Base-by-base conservation (phyloP, 37 sponge, comb jelly and placozoan species). In the Cladorhizidae sp. region DNA sequence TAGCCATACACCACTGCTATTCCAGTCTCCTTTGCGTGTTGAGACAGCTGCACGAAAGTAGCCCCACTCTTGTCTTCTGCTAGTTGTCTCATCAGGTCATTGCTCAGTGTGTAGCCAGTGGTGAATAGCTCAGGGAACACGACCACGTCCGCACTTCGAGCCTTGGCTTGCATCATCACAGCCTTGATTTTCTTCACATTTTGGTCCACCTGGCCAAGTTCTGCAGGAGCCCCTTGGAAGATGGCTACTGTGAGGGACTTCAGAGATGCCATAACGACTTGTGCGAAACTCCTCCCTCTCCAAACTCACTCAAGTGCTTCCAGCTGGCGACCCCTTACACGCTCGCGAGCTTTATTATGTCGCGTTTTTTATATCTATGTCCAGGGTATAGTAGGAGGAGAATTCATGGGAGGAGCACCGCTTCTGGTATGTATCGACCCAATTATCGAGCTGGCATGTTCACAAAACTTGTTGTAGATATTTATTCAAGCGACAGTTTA, bases 121-220 rank as follows among this genome's bases (percentile, higher is more conserved):
- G 51, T 36, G 71, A 83, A 89, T 49, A 83, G 67, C 42, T 89
- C 89, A 50, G 89, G 89, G 65, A 89, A 89, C 25, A 83, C 59
- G 5, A 89, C 51, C 14, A 89, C 75, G 21, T 65, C 57, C n/a
- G 84, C 84, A 65, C 84, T 80, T 38, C 14, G 18, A 26, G 14
- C 22, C 20, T 57, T 41, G 0, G 89, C 89, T 62, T 72, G 37
- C 8, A 38, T 7, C 40, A 83, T 83, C 70, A 74, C 37, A 28
- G 64, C 70, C 70, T 70, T 79, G 84, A 89, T 89, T 43, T 70
- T 73, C 40, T 29, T 6, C 25, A 89, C 45, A 69, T 89, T 89
- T 36, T 15, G 17, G 0, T 40, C 23, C 51, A 72, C 72, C 51
- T 83, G 67, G 32, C 76, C 69, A 18, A 55, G 40, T 20, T 67